Conservation (phyloP, 2,888 invertebrate genomes). For the Apantesis nais region DNA sequence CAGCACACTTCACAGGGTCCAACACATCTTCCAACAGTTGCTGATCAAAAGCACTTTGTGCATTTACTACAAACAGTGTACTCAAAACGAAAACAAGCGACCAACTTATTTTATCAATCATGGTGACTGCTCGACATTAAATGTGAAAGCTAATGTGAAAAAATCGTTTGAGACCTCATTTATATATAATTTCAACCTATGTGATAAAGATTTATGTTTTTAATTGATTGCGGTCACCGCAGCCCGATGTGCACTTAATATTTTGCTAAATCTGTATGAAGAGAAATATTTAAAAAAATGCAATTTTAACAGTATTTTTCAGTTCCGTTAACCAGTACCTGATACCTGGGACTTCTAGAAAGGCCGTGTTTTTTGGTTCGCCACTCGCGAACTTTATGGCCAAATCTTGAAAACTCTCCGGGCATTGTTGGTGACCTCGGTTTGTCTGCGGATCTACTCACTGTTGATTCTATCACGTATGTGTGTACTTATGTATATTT, state of each 20-base stretch:
- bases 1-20: conserved; percentile 52
- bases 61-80: conserved; percentile 28
- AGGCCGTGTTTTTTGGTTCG: too few relatives aligned
- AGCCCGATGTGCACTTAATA: too few relatives aligned
- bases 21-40: conserved; percentile 59
- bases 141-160: background rate
- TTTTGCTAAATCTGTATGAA: background rate
- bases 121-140: conserved; percentile 21
- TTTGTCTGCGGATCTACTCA: too few relatives aligned
- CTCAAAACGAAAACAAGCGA: conserved; percentile 28
- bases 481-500: too few relatives aligned
- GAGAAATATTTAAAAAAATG: too few relatives aligned
- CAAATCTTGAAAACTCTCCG: too few relatives aligned
- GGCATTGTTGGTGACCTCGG: too few relatives aligned
- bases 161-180: background rate
- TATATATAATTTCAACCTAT: background rate
- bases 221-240: background rate
- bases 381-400: too few relatives aligned
- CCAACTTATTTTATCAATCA: conserved; percentile 26
- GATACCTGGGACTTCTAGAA: too few relatives aligned
- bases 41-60: conserved; percentile 54
- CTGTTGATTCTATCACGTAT: too few relatives aligned
- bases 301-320: too few relatives aligned
- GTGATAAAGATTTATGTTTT: background rate
- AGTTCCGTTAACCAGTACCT: too few relatives aligned